Evolutionary conservation across 2,888 invertebrate species (phyloP).

Genomic region (Dolichopus griseipennis): DNA sequence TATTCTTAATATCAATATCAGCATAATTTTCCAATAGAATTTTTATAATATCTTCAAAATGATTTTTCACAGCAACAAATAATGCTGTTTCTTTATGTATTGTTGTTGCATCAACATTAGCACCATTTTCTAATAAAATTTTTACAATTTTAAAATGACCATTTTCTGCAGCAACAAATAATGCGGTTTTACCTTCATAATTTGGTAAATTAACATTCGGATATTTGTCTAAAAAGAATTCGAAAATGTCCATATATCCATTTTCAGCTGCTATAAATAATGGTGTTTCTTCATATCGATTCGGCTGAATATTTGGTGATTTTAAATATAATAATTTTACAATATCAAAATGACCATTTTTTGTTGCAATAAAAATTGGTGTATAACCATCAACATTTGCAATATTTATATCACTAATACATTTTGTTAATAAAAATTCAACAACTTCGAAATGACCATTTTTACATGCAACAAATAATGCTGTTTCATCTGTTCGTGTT

Average conservation of each 20-base stretch:
- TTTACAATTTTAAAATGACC: constrained; percentile 11
- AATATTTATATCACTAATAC: constrained; percentile 12
- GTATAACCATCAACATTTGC: constrained; percentile 4
- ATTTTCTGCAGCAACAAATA: constrained; percentile 7
- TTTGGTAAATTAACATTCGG: constrained; percentile 19
- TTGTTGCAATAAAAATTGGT: constrained; percentile 14
- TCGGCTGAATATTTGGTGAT: background rate
- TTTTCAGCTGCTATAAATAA: constrained; percentile 19
- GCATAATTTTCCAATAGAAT: constrained; percentile 22
- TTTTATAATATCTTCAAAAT: constrained; percentile 16
- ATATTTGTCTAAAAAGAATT: constrained; percentile 18
- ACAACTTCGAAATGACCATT: constrained; percentile 8
- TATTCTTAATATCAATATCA: constrained; percentile 13
- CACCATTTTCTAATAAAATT: constrained; percentile 13
- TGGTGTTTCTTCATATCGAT: constrained; percentile 13
- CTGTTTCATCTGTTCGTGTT: background rate
- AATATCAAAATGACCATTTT: background rate
- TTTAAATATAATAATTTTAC: constrained; percentile 14
- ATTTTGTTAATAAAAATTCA: constrained; percentile 12
- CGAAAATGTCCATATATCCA: constrained; percentile 14
- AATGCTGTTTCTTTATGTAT: constrained; percentile 20
- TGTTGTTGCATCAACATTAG: constrained; percentile 8
- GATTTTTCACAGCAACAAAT: constrained; percentile 23
- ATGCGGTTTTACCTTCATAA: constrained; percentile 13
- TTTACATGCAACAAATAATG: constrained; percentile 14